phyloP scores from a whole-genome alignment of 2,113 vertebrate genomes.

The Tiliqua scincoides region DNA sequence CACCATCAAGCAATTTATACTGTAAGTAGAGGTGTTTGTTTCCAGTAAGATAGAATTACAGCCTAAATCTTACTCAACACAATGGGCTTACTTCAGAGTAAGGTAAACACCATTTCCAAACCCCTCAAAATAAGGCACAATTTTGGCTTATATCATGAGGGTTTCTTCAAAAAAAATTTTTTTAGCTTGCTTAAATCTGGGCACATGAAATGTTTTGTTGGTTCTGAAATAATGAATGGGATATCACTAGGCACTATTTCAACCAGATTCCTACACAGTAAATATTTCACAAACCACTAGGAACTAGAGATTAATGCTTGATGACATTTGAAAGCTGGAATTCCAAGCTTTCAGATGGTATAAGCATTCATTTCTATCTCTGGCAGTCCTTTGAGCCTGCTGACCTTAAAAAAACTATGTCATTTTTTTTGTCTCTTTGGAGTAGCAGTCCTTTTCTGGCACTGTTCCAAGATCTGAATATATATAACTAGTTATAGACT shows the following conservation, averaged over 20 bases:
- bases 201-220: not conserved
- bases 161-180: not conserved
- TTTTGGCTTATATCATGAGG: not conserved
- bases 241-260: not conserved
- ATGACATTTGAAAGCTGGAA: conserved; percentile 45
- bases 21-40: no score
- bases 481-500: not conserved
- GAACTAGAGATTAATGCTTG: conserved; percentile 38
- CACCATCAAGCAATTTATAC: not conserved
- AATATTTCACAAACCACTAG: conserved; percentile 1
- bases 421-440: not conserved
- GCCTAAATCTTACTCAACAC: no score
- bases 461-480: conserved; percentile 18
- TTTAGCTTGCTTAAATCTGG: not conserved
- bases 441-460: not conserved
- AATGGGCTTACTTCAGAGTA: no score
- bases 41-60: no score
- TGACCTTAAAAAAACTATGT: conserved; percentile 42
- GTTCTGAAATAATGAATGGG: conserved; percentile 24
- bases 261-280: not conserved
- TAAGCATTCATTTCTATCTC: conserved; percentile 25
- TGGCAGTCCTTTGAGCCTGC: not conserved
- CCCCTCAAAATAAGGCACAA: not conserved
- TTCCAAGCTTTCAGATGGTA: conserved; percentile 17
- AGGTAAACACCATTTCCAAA: no score